A percentile compares a stretch with the other conserved stretches of the same genome.
phyloP scores from a whole-genome alignment of 2,888 invertebrate genomes.

The Ochropleura plecta region DNA sequence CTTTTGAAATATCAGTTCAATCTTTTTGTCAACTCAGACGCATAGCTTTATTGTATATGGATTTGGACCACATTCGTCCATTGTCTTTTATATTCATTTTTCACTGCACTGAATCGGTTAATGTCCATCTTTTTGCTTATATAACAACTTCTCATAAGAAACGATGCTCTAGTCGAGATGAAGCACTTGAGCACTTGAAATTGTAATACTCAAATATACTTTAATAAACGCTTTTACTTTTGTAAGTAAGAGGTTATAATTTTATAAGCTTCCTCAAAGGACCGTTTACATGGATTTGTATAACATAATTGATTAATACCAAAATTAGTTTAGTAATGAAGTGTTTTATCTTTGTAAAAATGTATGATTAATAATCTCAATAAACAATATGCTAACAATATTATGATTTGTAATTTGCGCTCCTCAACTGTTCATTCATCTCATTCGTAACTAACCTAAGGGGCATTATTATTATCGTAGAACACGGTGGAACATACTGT shows the following conservation, averaged over 20 bases:
- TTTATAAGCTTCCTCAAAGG: neutral
- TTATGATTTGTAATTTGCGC: neutral
- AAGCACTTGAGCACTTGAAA: neutral
- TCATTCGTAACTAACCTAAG: neutral
- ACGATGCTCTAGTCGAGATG: neutral
- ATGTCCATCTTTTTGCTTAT: neutral
- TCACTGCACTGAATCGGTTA: neutral
- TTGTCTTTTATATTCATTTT: neutral
- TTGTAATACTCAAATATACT: too few relatives aligned
- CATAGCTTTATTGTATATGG: neutral
- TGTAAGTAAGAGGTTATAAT: too few relatives aligned
- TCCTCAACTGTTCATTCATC: conserved; percentile 1
- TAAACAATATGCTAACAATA: conserved; percentile 7
- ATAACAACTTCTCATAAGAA: neutral
- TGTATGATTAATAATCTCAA: neutral
- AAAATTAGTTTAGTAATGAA: conserved; percentile 13
- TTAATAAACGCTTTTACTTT: too few relatives aligned
- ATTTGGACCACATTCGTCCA: neutral
- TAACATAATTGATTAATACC: neutral
- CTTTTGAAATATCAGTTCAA: too few relatives aligned
- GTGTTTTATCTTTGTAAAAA: neutral
- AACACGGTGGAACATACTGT: too few relatives aligned
- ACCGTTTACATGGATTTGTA: neutral
- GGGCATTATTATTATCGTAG: too few relatives aligned
- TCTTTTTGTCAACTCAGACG: too few relatives aligned